Conservation (phyloP, 2,113 vertebrate species). For the Colinus virginianus region DNA sequence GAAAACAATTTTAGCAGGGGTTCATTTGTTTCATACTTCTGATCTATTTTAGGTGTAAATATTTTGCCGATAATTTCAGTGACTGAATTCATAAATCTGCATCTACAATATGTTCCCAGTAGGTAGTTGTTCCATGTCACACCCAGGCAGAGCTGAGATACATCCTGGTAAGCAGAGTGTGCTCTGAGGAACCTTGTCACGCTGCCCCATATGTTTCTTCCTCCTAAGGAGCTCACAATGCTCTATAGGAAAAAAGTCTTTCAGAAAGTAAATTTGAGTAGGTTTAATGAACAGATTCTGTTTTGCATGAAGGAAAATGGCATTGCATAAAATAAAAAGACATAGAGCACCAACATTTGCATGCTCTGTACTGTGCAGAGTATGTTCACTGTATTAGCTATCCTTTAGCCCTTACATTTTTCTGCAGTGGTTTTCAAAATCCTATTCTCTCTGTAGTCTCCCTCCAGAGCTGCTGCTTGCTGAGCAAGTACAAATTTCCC, state of each 20-base stretch:
- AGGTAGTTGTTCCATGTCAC: neutral
- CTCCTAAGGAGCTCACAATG: neutral
- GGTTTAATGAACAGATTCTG: neutral
- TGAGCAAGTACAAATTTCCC: neutral
- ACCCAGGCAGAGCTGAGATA: neutral
- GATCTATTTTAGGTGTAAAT: constrained; percentile 15
- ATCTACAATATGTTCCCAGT: neutral
- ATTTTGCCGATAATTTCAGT: constrained; percentile 15
- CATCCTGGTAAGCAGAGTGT: neutral
- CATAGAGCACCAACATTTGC: neutral
- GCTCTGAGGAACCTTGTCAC: neutral
- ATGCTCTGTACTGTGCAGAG: neutral
- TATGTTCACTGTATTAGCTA: neutral
- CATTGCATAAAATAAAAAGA: neutral
- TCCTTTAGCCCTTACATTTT: neutral
- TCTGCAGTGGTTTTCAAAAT: neutral
- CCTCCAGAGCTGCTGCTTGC: neutral
- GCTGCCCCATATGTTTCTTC: neutral
- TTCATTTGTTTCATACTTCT: neutral
- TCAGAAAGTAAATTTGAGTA: neutral
- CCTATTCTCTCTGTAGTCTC: neutral
- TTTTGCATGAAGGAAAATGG: neutral
- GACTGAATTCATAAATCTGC: neutral
- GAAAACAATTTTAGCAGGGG: neutral
- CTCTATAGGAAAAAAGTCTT: neutral